A percentile compares a stretch with the other conserved stretches of the same genome.
Conservation (phyloP, 2,113 vertebrate genomes). For the cattle (Bos taurus) region ARS-UCD2.0 NC_037343.1:59361001-59361500, state of each 20-base stretch:
- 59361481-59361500: background rate
- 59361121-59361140: background rate
- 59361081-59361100: background rate
- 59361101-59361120: background rate
- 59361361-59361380: too few relatives aligned
- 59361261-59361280: background rate
- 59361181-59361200: background rate
- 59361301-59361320: background rate
- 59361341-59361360: background rate
- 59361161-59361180: background rate
- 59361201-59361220: background rate
- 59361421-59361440: background rate
- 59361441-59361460: background rate
- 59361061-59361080: background rate
- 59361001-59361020: background rate
- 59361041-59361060: rapidly evolving
- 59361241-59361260: background rate
- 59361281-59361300: background rate
- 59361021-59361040: background rate
- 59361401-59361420: background rate
- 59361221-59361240: background rate
- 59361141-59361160: background rate
- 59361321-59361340: background rate
- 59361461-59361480: too few relatives aligned
- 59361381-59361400: background rate